Conservation (phyloP, 2,888 invertebrate genomes). For the Lasioglossum villosulum region DNA sequence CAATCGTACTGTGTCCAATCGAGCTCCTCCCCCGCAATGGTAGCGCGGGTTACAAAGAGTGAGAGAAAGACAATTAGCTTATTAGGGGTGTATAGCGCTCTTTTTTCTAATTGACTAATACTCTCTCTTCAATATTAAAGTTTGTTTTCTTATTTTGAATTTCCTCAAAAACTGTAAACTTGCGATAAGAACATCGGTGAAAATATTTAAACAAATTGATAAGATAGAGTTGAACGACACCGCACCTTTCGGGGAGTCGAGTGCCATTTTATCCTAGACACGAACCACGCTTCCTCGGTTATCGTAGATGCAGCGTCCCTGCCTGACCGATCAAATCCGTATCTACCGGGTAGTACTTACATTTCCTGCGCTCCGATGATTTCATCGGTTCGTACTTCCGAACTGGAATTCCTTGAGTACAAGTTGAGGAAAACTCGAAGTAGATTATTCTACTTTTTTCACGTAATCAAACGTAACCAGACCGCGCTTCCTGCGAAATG, state of each 20-base stretch:
- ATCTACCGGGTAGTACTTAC: not conserved
- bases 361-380: not conserved
- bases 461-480: slow-evolving; percentile 16
- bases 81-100: too few relatives aligned
- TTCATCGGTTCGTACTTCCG: not conserved
- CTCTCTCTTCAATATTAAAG: too few relatives aligned
- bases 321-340: not conserved
- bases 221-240: not conserved
- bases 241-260: too few relatives aligned
- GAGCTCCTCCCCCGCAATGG: too few relatives aligned
- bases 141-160: too few relatives aligned
- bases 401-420: not conserved
- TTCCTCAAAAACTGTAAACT: too few relatives aligned
- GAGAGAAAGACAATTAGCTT: too few relatives aligned
- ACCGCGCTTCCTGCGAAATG: not conserved
- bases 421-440: not conserved
- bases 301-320: not conserved
- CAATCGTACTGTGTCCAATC: too few relatives aligned
- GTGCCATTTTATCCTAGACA: not conserved
- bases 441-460: not conserved
- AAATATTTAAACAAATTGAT: not conserved
- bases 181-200: not conserved
- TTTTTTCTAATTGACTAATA: too few relatives aligned
- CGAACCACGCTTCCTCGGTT: not conserved
- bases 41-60: too few relatives aligned